Evolutionary conservation across 2,113 vertebrate species (phyloP).

Genomic region (Indicator maculatus): DNA sequence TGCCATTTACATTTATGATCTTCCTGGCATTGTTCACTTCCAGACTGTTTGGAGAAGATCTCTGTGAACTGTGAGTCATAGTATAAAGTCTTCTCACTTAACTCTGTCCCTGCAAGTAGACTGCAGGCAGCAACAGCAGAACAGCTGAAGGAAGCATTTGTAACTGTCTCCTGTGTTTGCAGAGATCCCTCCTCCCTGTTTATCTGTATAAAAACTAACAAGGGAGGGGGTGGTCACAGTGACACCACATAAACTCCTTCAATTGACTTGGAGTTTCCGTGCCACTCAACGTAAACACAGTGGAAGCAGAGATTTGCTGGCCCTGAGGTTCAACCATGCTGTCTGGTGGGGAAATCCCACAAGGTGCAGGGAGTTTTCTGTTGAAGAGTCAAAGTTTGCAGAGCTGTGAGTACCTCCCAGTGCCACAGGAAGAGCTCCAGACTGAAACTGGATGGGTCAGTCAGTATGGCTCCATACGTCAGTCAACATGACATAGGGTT

Average conservation of each 20-base stretch:
- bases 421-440: neutral
- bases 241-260: neutral
- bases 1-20: neutral
- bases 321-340: neutral
- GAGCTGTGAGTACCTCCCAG: neutral
- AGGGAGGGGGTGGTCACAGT: neutral
- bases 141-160: neutral
- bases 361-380: neutral
- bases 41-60: neutral
- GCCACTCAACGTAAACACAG: neutral
- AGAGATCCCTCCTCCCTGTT: neutral
- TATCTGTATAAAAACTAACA: neutral
- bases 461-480: neutral
- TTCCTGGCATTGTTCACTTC: neutral
- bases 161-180: neutral
- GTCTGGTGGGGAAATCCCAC: neutral
- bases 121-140: neutral
- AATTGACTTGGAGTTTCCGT: neutral
- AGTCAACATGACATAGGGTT: neutral
- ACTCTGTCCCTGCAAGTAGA: neutral
- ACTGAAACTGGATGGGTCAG: neutral
- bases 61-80: neutral
- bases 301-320: neutral
- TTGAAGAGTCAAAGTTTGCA: neutral
- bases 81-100: neutral